Evolutionary conservation across 2,888 invertebrate species (phyloP).

Genomic region (Acronicta alni): DNA sequence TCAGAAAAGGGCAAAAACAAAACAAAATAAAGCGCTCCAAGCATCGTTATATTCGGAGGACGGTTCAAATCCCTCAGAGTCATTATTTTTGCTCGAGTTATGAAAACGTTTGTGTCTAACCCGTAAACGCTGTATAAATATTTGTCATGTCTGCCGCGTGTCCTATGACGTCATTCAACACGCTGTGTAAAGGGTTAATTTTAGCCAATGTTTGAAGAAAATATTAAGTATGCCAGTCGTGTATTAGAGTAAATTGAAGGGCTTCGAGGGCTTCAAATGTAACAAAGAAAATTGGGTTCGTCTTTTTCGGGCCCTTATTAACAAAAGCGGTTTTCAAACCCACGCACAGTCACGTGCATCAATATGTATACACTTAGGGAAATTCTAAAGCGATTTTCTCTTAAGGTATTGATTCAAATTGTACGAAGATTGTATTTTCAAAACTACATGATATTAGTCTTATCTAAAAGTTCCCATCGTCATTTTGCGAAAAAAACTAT

Average conservation of each 20-base stretch:
- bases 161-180: slow-evolving; percentile 33
- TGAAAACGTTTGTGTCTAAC: slow-evolving; percentile 25
- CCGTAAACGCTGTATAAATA: slow-evolving; percentile 29
- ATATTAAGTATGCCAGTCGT: neutral
- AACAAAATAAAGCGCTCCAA: slow-evolving; percentile 13
- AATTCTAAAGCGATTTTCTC: too few species aligned
- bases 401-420: too few species aligned
- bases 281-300: neutral
- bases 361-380: too few species aligned
- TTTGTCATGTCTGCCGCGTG: slow-evolving; percentile 31
- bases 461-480: too few species aligned
- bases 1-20: slow-evolving; percentile 15
- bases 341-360: too few species aligned
- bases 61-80: slow-evolving; percentile 10
- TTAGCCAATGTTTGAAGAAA: slow-evolving; percentile 6
- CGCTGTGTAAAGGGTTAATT: slow-evolving; percentile 28
- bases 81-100: slow-evolving; percentile 32
- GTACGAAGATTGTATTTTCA: too few species aligned
- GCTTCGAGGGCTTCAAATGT: neutral
- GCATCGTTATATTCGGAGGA: slow-evolving; percentile 18
- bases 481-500: too few species aligned
- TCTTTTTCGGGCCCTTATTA: neutral
- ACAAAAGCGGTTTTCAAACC: neutral
- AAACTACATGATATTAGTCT: too few species aligned
- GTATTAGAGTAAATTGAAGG: slow-evolving; percentile 5